phyloP scores from a whole-genome alignment of 2,113 vertebrate genomes.

The Forbesichthys papilliferus region DNA sequence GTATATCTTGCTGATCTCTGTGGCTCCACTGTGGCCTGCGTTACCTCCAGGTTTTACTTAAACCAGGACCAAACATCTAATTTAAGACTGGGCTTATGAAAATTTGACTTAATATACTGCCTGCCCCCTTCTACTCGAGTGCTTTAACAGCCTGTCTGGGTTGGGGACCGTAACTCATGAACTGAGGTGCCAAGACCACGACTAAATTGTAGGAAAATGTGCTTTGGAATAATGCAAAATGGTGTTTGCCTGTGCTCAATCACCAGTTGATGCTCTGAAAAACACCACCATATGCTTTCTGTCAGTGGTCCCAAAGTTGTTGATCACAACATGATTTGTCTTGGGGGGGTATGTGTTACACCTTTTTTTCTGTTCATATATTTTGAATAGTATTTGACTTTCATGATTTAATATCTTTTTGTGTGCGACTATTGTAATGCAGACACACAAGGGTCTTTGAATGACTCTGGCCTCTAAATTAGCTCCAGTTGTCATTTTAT shows the following conservation, averaged over 20 bases:
- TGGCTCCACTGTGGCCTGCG: conserved; percentile 55
- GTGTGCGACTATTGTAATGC: too few relatives aligned
- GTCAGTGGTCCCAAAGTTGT: not conserved
- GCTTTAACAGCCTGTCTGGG: conserved; percentile 31
- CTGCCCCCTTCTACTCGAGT: conserved; percentile 14
- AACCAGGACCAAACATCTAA: conserved; percentile 54
- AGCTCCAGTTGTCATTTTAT: too few relatives aligned
- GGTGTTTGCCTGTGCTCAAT: not conserved
- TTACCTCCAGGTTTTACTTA: conserved; percentile 60
- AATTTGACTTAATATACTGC: conserved; percentile 65
- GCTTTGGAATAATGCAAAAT: conserved; percentile 3
- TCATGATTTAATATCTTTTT: too few relatives aligned
- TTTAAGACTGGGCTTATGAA: conserved; percentile 66
- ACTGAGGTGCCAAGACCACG: conserved; percentile 34
- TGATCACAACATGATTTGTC: too few relatives aligned
- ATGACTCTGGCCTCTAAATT: too few relatives aligned
- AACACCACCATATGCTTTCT: not conserved
- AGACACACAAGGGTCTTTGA: too few relatives aligned
- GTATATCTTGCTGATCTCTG: conserved; percentile 71
- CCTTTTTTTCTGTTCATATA: too few relatives aligned
- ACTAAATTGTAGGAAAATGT: conserved; percentile 6
- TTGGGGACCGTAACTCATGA: conserved; percentile 37
- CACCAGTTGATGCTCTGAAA: not conserved
- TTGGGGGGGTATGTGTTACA: not conserved
- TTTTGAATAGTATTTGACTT: too few relatives aligned